Evolutionary conservation across 2,797 vertebrate species (phyloP).

Genomic region (Trematomus bernacchii): DNA sequence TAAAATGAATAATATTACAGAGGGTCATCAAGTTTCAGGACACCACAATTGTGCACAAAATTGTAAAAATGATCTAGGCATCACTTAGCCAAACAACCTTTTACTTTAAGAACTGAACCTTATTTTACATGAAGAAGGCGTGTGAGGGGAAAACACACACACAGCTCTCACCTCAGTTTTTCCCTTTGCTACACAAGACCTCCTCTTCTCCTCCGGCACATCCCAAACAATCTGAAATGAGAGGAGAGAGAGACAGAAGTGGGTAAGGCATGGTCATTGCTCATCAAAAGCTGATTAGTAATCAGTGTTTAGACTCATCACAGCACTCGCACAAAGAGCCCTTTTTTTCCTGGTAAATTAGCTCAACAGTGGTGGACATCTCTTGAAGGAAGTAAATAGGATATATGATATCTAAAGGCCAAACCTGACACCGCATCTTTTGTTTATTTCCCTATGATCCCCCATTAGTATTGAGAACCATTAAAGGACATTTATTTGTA

Average conservation of each 20-base stretch:
- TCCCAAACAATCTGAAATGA: constrained; percentile 86
- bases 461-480: too few relatives aligned
- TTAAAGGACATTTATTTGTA: too few relatives aligned
- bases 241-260: not conserved
- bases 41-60: not conserved
- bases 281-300: not conserved
- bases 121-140: not conserved
- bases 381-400: too few relatives aligned
- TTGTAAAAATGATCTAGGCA: not conserved
- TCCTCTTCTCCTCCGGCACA: constrained; percentile 83
- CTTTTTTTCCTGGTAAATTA: too few relatives aligned
- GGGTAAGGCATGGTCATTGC: not conserved
- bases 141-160: not conserved
- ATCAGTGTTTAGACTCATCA: not conserved
- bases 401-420: too few relatives aligned
- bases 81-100: not conserved
- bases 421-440: too few relatives aligned
- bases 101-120: not conserved
- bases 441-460: too few relatives aligned
- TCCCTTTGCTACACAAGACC: constrained; percentile 88
- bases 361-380: too few relatives aligned
- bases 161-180: constrained; percentile 85
- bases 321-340: not conserved
- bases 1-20: not conserved
- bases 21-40: not conserved